A percentile compares a stretch with the other conserved stretches of the same genome.
These are phyloP conservation scores for Calameuta pallipes DNA, from an alignment of 2,888 invertebrate genomes.

Conservation along the genomic window DNA sequence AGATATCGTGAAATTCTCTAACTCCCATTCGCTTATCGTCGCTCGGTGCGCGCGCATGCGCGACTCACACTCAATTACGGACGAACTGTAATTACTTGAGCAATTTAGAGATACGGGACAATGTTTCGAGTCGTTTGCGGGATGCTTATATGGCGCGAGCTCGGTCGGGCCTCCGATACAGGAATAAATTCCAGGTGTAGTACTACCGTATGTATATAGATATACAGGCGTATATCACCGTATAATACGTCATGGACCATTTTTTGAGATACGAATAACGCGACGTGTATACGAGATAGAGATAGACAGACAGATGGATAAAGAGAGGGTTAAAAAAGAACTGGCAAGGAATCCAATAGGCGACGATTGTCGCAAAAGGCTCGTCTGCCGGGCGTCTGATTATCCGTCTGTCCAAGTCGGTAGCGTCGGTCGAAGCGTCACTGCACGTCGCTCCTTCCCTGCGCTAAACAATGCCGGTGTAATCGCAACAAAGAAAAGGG, in stretches of 20 bases:
- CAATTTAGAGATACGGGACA: background rate
- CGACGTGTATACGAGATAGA: too few species aligned
- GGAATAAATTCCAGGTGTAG: too few species aligned
- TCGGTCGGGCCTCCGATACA: too few species aligned
- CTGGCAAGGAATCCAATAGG: background rate
- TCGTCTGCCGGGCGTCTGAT: background rate
- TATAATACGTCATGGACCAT: background rate
- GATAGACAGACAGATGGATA: too few species aligned
- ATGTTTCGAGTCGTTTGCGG: background rate
- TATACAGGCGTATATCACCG: background rate
- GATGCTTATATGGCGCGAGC: too few species aligned
- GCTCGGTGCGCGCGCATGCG: too few species aligned
- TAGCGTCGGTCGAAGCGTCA: background rate
- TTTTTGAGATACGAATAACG: too few species aligned
- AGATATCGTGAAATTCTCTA: too few species aligned
- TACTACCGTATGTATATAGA: background rate
- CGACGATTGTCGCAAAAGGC: background rate
- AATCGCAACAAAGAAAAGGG: background rate
- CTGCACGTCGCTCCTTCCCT: background rate
- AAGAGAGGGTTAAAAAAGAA: too few species aligned
- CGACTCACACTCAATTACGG: too few species aligned
- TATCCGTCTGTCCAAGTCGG: background rate
- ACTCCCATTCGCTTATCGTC: too few species aligned
- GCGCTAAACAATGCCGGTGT: background rate
- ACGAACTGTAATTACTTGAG: background rate